Percentiles rank a stretch among this genome's conserved stretches.
phyloP scores from a whole-genome alignment of 1,140 invertebrate genomes.

The Leptonema lineaticorne region DNA sequence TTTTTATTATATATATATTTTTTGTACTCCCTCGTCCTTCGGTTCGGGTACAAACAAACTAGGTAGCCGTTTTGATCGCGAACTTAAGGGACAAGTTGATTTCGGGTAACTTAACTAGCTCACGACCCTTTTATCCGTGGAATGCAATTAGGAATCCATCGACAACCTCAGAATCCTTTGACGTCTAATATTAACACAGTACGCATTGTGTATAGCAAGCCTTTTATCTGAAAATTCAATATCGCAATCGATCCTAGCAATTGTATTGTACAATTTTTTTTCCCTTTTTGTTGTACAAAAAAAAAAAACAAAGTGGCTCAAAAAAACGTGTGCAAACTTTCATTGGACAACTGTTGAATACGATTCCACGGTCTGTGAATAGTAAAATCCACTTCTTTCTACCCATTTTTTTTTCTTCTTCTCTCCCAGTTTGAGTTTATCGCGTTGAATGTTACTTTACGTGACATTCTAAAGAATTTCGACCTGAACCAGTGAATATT shows the following conservation, averaged over 20 bases:
- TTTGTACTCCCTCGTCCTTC: no score
- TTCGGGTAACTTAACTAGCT: neutral
- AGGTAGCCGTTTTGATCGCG: neutral
- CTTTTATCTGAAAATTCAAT: neutral
- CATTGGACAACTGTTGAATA: constrained; percentile 14
- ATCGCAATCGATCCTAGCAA: neutral
- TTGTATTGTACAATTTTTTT: neutral
- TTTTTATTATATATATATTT: no score
- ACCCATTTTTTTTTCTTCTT: no score
- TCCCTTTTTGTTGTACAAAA: neutral
- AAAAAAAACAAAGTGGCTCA: no score
- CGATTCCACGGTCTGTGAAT: neutral
- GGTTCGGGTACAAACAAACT: no score
- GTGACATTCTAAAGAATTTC: no score
- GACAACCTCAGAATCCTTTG: neutral
- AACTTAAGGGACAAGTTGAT: constrained; percentile 14
- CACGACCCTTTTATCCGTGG: neutral
- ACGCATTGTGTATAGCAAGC: no score
- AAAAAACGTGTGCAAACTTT: constrained; percentile 13
- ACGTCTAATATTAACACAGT: neutral
- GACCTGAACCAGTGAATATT: no score
- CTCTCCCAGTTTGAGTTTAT: no score
- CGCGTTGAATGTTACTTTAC: no score
- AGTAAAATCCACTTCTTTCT: neutral
- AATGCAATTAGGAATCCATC: constrained; percentile 3